Percentiles rank a stretch among this genome's conserved stretches.
Evolutionary conservation across 2,113 vertebrate genomes (phyloP).

Genomic region (Platanista minor): DNA sequence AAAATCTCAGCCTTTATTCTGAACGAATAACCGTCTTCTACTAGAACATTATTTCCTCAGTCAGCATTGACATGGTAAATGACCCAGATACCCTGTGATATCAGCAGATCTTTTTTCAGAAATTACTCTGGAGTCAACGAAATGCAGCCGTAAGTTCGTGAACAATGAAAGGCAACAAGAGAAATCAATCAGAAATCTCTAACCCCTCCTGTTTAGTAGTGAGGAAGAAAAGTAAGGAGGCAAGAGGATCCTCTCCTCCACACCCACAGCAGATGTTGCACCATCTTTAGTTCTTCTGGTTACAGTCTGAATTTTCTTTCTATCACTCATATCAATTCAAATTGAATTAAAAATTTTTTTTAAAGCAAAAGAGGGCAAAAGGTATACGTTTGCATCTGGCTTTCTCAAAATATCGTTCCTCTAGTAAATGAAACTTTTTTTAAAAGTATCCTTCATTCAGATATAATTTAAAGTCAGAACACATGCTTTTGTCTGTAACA

Average conservation of each 20-base stretch:
- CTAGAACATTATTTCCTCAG: not conserved
- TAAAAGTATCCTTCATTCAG: not conserved
- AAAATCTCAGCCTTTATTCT: conserved; percentile 1
- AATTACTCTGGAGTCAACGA: conserved; percentile 17
- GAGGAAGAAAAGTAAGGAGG: conserved; percentile 3
- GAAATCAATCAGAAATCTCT: conserved; percentile 5
- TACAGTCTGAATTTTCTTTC: conserved; percentile 9
- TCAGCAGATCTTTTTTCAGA: conserved; percentile 50
- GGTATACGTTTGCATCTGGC: not conserved
- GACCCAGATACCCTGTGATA: conserved; percentile 16
- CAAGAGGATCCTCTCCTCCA: not conserved
- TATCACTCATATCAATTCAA: not conserved
- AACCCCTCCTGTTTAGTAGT: conserved; percentile 22
- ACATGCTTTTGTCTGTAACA: not conserved
- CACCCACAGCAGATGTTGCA: not conserved
- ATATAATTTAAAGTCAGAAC: not conserved
- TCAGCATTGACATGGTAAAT: conserved; percentile 54
- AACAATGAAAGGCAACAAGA: not conserved
- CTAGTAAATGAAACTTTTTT: conserved; percentile 2
- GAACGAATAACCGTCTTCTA: conserved; percentile 34
- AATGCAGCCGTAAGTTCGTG: conserved; percentile 21
- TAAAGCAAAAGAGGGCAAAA: not conserved
- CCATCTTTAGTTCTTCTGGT: not conserved
- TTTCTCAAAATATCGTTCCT: not conserved
- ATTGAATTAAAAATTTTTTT: not conserved